Percentiles rank a stretch among this genome's conserved stretches.
phyloP scores from a whole-genome alignment of 2,888 invertebrate genomes.

The Polymixis flavicincta region DNA sequence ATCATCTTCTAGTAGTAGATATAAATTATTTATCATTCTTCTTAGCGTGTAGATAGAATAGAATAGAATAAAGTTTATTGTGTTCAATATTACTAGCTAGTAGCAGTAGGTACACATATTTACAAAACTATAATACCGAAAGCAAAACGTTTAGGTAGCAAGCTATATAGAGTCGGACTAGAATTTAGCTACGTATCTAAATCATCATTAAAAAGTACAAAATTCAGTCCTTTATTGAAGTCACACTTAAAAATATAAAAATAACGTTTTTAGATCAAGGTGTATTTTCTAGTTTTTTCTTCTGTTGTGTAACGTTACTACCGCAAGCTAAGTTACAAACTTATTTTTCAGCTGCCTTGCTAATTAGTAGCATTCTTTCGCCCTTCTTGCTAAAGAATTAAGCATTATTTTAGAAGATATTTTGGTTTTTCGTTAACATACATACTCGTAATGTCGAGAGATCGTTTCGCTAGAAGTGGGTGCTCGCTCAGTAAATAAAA shows the following conservation, averaged over 20 bases:
- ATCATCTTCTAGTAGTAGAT: too few species aligned
- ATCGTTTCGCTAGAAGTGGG: slow-evolving; percentile 33
- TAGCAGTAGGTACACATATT: too few species aligned
- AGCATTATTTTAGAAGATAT: not conserved
- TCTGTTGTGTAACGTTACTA: slow-evolving; percentile 2
- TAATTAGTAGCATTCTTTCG: not conserved
- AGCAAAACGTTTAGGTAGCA: too few species aligned
- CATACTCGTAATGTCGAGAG: not conserved
- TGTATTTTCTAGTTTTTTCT: slow-evolving; percentile 39
- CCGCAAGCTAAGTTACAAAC: not conserved
- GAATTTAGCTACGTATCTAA: too few species aligned
- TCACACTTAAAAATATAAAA: slow-evolving; percentile 17
- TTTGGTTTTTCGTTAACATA: not conserved
- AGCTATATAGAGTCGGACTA: too few species aligned
- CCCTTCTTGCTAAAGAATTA: not conserved
- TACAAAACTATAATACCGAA: too few species aligned
- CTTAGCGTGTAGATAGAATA: too few species aligned
- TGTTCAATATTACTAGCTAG: too few species aligned
- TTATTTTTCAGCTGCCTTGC: not conserved
- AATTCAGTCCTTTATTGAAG: not conserved
- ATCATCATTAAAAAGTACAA: not conserved
- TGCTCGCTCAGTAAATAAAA: slow-evolving; percentile 18
- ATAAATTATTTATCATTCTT: too few species aligned
- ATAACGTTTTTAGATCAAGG: slow-evolving; percentile 35
- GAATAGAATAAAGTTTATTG: too few species aligned